A percentile compares a stretch with the other conserved stretches of the same genome.
Conservation (phyloP, 2,888 invertebrate species). For the Chesias legatella region DNA sequence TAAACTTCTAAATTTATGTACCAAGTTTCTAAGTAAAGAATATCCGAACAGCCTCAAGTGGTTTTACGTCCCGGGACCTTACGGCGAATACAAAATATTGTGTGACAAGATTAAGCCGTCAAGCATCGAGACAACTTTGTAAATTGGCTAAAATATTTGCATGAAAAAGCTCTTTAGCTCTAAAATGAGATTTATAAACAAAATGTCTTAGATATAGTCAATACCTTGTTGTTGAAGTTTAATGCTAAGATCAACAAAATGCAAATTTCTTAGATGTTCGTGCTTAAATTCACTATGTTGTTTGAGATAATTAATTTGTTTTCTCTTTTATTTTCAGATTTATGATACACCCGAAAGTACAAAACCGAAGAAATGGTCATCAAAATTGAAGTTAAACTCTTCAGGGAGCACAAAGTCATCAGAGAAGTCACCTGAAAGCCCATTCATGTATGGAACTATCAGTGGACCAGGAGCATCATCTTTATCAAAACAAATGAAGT, state of each 20-base stretch:
- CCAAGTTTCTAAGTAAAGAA: slow-evolving; percentile 12
- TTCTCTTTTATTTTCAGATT: slow-evolving; percentile 60
- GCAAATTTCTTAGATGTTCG: too few species aligned
- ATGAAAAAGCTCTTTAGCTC: slow-evolving; percentile 46
- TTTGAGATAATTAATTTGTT: slow-evolving; percentile 5
- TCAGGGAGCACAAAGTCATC: slow-evolving; percentile 69
- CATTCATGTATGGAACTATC: slow-evolving; percentile 73
- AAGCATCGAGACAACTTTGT: slow-evolving; percentile 42
- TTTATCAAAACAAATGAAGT: slow-evolving; percentile 91
- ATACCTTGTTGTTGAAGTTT: slow-evolving; percentile 36
- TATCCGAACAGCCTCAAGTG: slow-evolving; percentile 12
- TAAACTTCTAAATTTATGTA: slow-evolving; percentile 12
- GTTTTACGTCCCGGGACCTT: slow-evolving; percentile 21
- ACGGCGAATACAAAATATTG: slow-evolving; percentile 34
- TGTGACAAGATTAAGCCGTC: slow-evolving; percentile 38
- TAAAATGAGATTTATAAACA: slow-evolving; percentile 38
- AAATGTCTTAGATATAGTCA: slow-evolving; percentile 35
- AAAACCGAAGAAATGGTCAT: slow-evolving; percentile 86
- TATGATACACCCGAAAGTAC: slow-evolving; percentile 76
- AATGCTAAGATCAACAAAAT: too few species aligned
- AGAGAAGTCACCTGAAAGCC: slow-evolving; percentile 71
- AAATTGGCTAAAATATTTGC: slow-evolving; percentile 46
- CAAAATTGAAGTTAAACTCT: slow-evolving; percentile 82
- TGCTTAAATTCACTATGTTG: slow-evolving; percentile 1
- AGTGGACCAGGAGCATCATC: slow-evolving; percentile 84